Evolutionary conservation across 2,113 vertebrate species (phyloP).

Genomic region (Callionymus lyra): DNA sequence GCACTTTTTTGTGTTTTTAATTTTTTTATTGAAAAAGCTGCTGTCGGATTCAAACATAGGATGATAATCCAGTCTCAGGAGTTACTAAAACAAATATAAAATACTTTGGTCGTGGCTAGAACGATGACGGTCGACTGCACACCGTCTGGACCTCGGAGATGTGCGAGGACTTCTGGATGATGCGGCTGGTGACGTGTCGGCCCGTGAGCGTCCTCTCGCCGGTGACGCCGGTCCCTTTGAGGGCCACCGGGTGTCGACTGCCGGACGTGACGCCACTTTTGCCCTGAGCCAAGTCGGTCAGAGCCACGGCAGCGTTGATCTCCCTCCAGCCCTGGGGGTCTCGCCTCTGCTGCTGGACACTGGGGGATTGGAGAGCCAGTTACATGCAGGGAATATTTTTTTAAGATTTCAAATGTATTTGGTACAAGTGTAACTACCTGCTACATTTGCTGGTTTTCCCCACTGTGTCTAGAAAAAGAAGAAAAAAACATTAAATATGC

Average conservation of each 20-base stretch:
- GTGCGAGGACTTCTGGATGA: constrained; percentile 98
- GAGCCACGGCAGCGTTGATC: constrained; percentile 92
- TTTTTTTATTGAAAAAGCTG: constrained; percentile 59
- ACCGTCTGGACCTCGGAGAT: constrained; percentile 98
- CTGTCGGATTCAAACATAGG: constrained; percentile 47
- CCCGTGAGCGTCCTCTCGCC: constrained; percentile 14
- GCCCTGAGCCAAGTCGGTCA: constrained; percentile 88
- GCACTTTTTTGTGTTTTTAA: too few species aligned
- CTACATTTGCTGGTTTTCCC: constrained; percentile 76
- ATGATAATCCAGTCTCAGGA: constrained; percentile 65
- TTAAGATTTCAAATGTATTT: too few species aligned
- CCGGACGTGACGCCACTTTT: constrained; percentile 59
- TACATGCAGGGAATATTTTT: constrained; percentile 1
- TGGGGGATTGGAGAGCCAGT: constrained; percentile 40
- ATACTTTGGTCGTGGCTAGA: constrained; percentile 15
- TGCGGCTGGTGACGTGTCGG: constrained; percentile 72
- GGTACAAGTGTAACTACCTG: constrained; percentile 71
- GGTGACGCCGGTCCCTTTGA: constrained; percentile 64
- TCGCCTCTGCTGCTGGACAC: constrained; percentile 63
- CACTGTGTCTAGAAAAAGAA: constrained; percentile 72
- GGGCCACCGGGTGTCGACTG: constrained; percentile 24
- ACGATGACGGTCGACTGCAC: too few species aligned
- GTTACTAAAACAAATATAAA: constrained; percentile 27
- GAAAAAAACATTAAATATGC: constrained; percentile 42
- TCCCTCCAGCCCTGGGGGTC: constrained; percentile 88